Evolutionary conservation across 2,113 vertebrate species (phyloP), one percentile per base, ranked within the genome.

Genomic region (Agapornis roseicollis): DNA sequence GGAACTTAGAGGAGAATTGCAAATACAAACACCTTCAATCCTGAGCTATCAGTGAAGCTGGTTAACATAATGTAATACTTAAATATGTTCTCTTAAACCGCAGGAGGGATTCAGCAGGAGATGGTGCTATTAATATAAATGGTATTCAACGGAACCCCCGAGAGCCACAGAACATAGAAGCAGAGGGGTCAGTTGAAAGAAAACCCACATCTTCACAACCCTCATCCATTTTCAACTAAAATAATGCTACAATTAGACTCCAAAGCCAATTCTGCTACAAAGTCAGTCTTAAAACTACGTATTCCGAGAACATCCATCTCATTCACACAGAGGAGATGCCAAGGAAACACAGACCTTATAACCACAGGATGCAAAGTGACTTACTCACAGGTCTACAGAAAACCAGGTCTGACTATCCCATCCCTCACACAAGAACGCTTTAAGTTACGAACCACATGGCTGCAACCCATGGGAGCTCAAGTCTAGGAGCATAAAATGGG

Each of bases 41-140:
- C 35, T 7, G 11, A 90, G 90, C 89, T 86, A 84, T 46, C 69
- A 58, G 46, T 14, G 52, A 88, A 81, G 77, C 86, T 87, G 78
- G 83, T 90, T 95, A 96, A 85, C 76, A 74, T 90, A 95, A 94
- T 71, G 69, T 64, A 92, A 90, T 87, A 81, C 86, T 94, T 96
- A 96, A 94, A 97, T 65, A 90, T 37, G 91, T 94, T 96, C 83
- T 96, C 92, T 89, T n/a, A 95, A 94, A 87, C 93, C 95, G 95
- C 94, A 92, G 86, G 89, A 93, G 94, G 61, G 84, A 93, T 85
- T 93, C 77, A 61, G 76, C 66, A 77, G 79, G 85, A 93, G 80
- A 96, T 79, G 52, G 80, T 92, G 93, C 93, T 92, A 87, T 94
- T 95, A 96, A 96, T 93, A 92, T 47, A 92, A 90, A 93, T 81